Conservation (phyloP, 2,797 vertebrate species). For the Peromyscus eremicus region DNA sequence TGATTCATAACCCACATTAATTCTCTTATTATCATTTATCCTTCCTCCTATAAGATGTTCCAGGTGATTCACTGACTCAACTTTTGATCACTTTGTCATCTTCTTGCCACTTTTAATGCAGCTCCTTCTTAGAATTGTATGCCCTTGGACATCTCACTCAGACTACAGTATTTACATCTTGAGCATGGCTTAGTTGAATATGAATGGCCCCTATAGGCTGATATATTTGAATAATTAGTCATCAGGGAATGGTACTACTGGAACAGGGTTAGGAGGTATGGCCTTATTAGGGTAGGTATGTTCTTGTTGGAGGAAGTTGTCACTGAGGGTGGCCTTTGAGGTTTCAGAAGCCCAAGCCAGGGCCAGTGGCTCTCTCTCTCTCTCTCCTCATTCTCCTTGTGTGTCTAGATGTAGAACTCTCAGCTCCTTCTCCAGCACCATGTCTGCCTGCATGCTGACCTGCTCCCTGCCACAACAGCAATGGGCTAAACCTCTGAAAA, state of each 20-base stretch:
- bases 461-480: too few relatives aligned
- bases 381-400: not conserved
- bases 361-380: too few relatives aligned
- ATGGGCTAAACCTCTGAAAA: not conserved
- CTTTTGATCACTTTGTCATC: not conserved
- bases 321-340: not conserved
- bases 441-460: too few relatives aligned
- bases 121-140: not conserved
- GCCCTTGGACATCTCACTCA: not conserved
- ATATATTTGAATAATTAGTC: not conserved
- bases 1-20: not conserved
- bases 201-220: not conserved
- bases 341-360: not conserved
- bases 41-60: not conserved
- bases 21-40: slow-evolving; percentile 7
- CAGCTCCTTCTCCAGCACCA: not conserved
- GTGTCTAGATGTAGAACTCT: not conserved
- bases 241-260: too few relatives aligned
- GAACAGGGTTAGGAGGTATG: not conserved
- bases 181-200: not conserved
- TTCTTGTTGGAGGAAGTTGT: not conserved
- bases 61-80: not conserved
- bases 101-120: not conserved
- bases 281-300: not conserved
- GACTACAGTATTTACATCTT: not conserved